phyloP scores from a whole-genome alignment of 2,888 invertebrate species.

The Galerucella pusilla region DNA sequence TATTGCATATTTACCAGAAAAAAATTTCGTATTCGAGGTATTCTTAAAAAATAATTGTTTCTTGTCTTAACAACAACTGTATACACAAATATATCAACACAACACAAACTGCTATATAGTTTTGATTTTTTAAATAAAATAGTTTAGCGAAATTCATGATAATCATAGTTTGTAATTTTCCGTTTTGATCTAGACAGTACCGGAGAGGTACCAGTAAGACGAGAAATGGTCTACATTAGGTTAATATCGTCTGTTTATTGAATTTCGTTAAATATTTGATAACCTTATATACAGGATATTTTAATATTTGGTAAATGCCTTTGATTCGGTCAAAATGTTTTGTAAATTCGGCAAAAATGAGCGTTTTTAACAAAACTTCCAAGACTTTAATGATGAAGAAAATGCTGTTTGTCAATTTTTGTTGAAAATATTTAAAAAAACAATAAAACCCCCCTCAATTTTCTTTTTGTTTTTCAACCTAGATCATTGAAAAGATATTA shows the following conservation, averaged over 20 bases:
- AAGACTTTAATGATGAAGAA: too few relatives aligned
- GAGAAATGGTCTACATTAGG: too few relatives aligned
- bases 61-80: neutral
- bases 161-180: too few relatives aligned
- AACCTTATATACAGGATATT: neutral
- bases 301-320: neutral
- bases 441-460: too few relatives aligned
- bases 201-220: too few relatives aligned
- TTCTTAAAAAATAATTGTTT: neutral
- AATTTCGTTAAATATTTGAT: slow-evolving; percentile 3
- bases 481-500: too few relatives aligned
- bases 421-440: too few relatives aligned
- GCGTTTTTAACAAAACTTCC: neutral
- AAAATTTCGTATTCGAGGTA: neutral
- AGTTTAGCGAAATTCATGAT: neutral
- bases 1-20: slow-evolving; percentile 54
- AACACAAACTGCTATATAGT: neutral
- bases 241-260: neutral
- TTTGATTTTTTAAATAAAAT: neutral
- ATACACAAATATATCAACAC: neutral
- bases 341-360: neutral
- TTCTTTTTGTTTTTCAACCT: too few relatives aligned
- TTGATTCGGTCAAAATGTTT: neutral
- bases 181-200: too few relatives aligned
- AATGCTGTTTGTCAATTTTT: too few relatives aligned